These are phyloP conservation scores for Tipula vernalis DNA, from an alignment of 2,888 invertebrate species.

Conservation along the genomic window DNA sequence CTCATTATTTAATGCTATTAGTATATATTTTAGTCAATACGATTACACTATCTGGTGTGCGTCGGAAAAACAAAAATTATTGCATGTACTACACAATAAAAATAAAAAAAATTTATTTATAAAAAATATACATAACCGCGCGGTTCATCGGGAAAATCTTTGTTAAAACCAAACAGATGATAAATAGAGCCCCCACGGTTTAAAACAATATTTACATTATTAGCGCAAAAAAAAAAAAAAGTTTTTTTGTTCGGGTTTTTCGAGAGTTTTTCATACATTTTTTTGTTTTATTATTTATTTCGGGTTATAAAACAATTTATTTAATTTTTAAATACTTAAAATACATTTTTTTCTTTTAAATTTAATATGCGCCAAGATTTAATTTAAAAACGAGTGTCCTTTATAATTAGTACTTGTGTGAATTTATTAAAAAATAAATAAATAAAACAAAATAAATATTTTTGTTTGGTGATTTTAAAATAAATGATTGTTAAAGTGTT, in stretches of 20 bases:
- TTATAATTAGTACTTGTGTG: neutral
- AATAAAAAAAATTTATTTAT: neutral
- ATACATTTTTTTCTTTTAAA: neutral
- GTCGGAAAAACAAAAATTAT: neutral
- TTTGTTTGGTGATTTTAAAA: neutral
- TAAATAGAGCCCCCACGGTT: constrained; percentile 11
- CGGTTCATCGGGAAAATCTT: constrained; percentile 10
- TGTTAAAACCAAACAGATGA: constrained; percentile 11
- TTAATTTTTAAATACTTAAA: neutral
- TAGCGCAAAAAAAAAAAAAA: neutral
- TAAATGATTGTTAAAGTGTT: neutral
- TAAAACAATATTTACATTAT: constrained; percentile 5
- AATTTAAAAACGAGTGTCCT: neutral
- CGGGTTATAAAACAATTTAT: neutral
- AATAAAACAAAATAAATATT: neutral
- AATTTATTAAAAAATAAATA: neutral
- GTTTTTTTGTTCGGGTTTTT: neutral
- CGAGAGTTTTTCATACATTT: neutral
- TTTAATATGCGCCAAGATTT: neutral
- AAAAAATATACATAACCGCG: neutral
- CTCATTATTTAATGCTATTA: constrained; percentile 4
- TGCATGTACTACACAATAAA: neutral
- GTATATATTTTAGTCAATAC: constrained; percentile 7
- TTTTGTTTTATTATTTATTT: neutral
- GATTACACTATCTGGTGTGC: constrained; percentile 8